Percentiles rank a stretch among this genome's conserved stretches.
These are phyloP conservation scores for Apotomis betuletana DNA, from an alignment of 2,888 invertebrate genomes.

Conservation along the genomic window DNA sequence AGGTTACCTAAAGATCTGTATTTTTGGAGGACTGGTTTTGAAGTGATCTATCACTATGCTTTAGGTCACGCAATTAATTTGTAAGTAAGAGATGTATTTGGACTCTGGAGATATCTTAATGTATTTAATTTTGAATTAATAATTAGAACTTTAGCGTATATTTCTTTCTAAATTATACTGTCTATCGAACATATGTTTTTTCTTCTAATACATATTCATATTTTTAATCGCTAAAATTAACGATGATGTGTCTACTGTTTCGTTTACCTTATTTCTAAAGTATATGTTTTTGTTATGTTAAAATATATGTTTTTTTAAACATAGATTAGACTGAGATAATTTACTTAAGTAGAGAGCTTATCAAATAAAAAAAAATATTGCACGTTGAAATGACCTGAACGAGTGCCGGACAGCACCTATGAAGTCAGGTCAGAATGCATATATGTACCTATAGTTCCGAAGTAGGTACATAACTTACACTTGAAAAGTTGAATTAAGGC, in stretches of 20 bases:
- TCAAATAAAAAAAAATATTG: too few species aligned
- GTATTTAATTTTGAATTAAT: constrained; percentile 15
- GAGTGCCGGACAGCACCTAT: too few species aligned
- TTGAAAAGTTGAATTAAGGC: too few species aligned
- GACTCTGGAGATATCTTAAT: constrained; percentile 4
- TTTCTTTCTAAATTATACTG: neutral
- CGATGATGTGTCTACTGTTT: neutral
- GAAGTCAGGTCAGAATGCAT: too few species aligned
- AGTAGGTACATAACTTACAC: too few species aligned
- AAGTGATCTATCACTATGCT: constrained; percentile 22
- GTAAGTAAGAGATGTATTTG: constrained; percentile 9
- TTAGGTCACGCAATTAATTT: constrained; percentile 28
- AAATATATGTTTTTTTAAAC: too few species aligned
- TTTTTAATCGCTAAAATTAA: neutral
- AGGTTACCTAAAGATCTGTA: constrained; percentile 43
- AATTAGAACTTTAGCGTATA: neutral
- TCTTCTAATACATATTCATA: constrained; percentile 5
- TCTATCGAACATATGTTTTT: neutral
- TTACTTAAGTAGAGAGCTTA: too few species aligned
- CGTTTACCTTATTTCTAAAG: too few species aligned
- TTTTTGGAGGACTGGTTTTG: constrained; percentile 46
- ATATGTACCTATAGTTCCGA: too few species aligned
- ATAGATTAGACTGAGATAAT: too few species aligned
- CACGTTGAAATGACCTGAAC: too few species aligned
- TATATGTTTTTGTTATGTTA: too few species aligned